Evolutionary conservation across 2,888 invertebrate genomes (phyloP).

Genomic region (Zonitis immaculata): DNA sequence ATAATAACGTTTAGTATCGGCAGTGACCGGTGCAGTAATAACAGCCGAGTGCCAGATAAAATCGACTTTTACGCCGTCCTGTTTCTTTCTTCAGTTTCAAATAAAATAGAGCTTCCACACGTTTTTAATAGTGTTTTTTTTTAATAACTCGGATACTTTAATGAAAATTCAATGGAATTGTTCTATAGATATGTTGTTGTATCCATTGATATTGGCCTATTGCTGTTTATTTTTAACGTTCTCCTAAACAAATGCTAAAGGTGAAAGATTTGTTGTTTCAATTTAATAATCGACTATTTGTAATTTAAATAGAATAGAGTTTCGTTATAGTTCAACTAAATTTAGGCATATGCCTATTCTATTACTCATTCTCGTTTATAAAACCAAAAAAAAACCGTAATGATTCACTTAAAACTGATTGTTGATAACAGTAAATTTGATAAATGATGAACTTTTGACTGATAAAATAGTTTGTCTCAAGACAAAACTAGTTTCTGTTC

Average conservation of each 20-base stretch:
- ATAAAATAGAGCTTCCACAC: not conserved
- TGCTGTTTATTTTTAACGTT: not conserved
- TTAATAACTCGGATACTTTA: not conserved
- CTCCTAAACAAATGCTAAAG: not conserved
- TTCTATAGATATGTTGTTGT: not conserved
- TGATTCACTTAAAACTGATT: no score
- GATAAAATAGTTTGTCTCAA: no score
- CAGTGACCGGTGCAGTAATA: conserved; percentile 15
- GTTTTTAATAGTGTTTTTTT: not conserved
- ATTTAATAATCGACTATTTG: not conserved
- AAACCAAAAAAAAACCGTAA: no score
- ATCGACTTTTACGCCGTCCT: not conserved
- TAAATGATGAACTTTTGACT: no score
- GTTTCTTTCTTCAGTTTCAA: not conserved
- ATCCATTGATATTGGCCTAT: not conserved
- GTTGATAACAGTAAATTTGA: no score
- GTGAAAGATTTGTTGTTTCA: not conserved
- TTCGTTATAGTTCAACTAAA: not conserved
- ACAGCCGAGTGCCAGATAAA: conserved; percentile 10
- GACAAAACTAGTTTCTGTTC: no score
- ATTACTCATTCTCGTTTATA: no score
- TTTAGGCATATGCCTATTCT: no score
- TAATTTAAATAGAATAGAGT: not conserved
- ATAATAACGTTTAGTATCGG: conserved; percentile 18
- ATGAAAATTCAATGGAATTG: not conserved